phyloP scores from a whole-genome alignment of 2,888 invertebrate genomes.

The Yponomeuta evonymella region DNA sequence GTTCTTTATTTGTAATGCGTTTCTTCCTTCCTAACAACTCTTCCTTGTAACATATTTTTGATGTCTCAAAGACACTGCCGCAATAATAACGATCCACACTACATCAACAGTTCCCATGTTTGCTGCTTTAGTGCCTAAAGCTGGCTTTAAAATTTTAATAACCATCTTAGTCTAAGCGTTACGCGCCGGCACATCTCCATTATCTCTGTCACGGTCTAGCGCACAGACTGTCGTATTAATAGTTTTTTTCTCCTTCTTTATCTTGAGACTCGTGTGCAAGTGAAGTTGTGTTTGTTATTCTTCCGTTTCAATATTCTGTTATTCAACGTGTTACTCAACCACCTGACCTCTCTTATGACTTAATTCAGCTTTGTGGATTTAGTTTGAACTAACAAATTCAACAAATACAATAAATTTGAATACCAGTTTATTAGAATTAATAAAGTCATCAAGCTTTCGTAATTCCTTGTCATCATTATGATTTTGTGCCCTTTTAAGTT shows the following conservation, averaged over 20 bases:
- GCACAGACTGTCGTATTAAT: conserved; percentile 63
- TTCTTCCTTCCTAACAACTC: too few relatives aligned
- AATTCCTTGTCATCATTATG: too few relatives aligned
- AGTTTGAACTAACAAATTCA: not conserved
- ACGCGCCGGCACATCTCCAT: conserved; percentile 56
- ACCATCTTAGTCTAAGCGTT: conserved; percentile 43
- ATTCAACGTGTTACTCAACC: not conserved
- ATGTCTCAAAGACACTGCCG: too few relatives aligned
- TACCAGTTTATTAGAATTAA: too few relatives aligned
- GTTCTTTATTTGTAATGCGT: too few relatives aligned
- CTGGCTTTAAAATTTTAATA: conserved; percentile 40
- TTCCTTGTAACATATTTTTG: too few relatives aligned
- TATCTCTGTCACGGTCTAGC: conserved; percentile 54
- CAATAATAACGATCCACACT: not conserved
- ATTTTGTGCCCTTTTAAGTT: too few relatives aligned
- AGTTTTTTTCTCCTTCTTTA: conserved; percentile 4
- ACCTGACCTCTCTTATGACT: not conserved
- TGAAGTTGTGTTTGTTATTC: not conserved
- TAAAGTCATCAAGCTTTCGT: too few relatives aligned
- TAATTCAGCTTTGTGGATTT: not conserved
- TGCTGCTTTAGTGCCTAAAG: conserved; percentile 14
- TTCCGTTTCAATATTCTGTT: not conserved
- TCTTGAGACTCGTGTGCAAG: not conserved
- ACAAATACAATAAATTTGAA: too few relatives aligned
- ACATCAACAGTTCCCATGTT: not conserved